A percentile compares a stretch with the other conserved stretches of the same genome.
Evolutionary conservation across 2,113 vertebrate genomes (phyloP).

Genomic region (Strigops habroptila): DNA sequence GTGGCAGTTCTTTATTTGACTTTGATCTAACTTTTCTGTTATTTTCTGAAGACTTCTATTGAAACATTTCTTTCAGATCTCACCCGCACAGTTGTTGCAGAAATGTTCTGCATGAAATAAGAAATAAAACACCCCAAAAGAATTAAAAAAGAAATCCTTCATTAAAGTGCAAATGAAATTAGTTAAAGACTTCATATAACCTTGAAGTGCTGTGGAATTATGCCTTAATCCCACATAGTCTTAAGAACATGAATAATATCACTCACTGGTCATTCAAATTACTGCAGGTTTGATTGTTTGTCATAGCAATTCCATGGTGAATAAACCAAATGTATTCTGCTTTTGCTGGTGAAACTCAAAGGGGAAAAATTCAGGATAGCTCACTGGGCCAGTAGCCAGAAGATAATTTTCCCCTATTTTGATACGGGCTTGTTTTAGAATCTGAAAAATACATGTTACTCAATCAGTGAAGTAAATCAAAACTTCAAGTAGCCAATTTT

Average conservation of each 20-base stretch:
- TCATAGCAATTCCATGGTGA: not conserved
- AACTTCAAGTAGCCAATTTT: not conserved
- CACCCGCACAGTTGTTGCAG: not conserved
- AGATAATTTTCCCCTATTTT: not conserved
- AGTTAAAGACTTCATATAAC: not conserved
- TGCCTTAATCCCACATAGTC: not conserved
- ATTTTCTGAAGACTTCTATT: conserved; percentile 28
- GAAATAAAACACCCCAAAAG: not conserved
- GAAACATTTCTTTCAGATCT: conserved; percentile 44
- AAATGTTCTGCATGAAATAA: conserved; percentile 2
- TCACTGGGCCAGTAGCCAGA: not conserved
- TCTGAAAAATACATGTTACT: not conserved
- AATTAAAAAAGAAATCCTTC: not conserved
- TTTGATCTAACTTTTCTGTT: conserved; percentile 49
- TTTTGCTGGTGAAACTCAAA: not conserved
- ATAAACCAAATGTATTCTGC: not conserved
- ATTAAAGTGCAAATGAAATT: conserved; percentile 25
- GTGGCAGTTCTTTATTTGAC: conserved; percentile 53
- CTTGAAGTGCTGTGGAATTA: conserved; percentile 34
- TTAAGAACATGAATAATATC: not conserved
- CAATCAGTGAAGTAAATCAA: not conserved
- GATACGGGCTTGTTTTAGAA: not conserved
- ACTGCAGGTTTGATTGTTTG: not conserved
- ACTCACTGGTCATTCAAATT: not conserved
- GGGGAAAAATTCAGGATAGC: not conserved